Evolutionary conservation across 2,888 invertebrate species (phyloP).

Genomic region (Drosophila setosimentum): DNA sequence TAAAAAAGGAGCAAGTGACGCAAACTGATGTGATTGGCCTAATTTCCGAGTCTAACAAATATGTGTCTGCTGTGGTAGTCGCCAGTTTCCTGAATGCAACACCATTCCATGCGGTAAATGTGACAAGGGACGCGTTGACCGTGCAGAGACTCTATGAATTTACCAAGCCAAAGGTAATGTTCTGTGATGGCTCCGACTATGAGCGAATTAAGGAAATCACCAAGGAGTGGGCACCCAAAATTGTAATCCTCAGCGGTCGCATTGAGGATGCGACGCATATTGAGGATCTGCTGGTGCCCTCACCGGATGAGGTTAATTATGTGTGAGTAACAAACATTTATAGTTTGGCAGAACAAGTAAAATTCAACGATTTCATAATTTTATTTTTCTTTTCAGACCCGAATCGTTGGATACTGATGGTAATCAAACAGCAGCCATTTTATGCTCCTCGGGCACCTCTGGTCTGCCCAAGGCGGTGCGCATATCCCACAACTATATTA

Average conservation of each 20-base stretch:
- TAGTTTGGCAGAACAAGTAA: not conserved
- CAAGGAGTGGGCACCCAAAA: slow-evolving; percentile 49
- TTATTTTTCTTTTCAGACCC: slow-evolving; percentile 36
- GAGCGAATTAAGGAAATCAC: slow-evolving; percentile 56
- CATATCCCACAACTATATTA: slow-evolving; percentile 51
- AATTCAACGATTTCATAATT: not conserved
- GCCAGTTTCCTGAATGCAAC: slow-evolving; percentile 54
- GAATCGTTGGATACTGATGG: slow-evolving; percentile 21
- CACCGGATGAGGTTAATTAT: slow-evolving; percentile 34
- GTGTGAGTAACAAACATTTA: slow-evolving; percentile 31
- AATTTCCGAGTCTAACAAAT: slow-evolving; percentile 43
- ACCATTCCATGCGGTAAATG: slow-evolving; percentile 62
- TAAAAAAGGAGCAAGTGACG: slow-evolving; percentile 50
- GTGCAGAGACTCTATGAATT: slow-evolving; percentile 43
- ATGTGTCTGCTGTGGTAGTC: slow-evolving; percentile 32
- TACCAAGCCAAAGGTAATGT: slow-evolving; percentile 71
- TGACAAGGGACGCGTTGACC: slow-evolving; percentile 33
- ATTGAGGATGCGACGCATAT: slow-evolving; percentile 48
- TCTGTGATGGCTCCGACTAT: slow-evolving; percentile 65
- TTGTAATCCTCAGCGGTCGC: slow-evolving; percentile 48
- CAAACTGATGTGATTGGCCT: slow-evolving; percentile 54
- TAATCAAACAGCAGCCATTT: slow-evolving; percentile 59
- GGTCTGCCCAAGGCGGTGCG: slow-evolving; percentile 73
- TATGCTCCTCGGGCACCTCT: slow-evolving; percentile 76
- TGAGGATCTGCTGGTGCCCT: slow-evolving; percentile 51